A percentile compares a stretch with the other conserved stretches of the same genome.
These are phyloP conservation scores for Dendronephthya gigantea DNA, from an alignment of 64 coral and sea anemone species.

Conservation along the genomic window DNA sequence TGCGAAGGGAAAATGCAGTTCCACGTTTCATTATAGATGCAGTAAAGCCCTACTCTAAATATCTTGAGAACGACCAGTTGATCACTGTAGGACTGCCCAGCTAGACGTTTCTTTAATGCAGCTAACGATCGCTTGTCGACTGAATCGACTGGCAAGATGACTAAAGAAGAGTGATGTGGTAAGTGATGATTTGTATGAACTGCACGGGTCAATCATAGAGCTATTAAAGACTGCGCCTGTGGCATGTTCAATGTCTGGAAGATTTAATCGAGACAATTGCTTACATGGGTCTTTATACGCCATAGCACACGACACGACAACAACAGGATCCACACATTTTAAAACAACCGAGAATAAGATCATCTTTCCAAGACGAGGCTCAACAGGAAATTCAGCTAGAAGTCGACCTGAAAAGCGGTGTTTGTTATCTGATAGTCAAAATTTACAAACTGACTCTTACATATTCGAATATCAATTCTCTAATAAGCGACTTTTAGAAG, in stretches of 20 bases:
- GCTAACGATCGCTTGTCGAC: slow-evolving; percentile 55
- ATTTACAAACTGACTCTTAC: too few relatives aligned
- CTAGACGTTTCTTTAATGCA: slow-evolving; percentile 55
- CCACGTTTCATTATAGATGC: background rate
- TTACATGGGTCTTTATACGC: slow-evolving; percentile 95
- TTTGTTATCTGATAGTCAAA: background rate
- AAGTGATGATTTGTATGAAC: too few relatives aligned
- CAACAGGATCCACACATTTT: slow-evolving; percentile 85
- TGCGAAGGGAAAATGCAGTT: too few relatives aligned
- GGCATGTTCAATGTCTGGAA: background rate
- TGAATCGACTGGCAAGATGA: slow-evolving; percentile 72
- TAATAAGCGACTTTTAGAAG: too few relatives aligned
- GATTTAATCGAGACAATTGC: background rate
- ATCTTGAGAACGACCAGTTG: slow-evolving; percentile 81
- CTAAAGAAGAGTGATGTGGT: too few relatives aligned
- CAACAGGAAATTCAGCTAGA: slow-evolving; percentile 76
- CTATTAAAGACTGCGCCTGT: background rate
- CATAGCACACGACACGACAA: slow-evolving; percentile 71
- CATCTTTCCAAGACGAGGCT: slow-evolving; percentile 92
- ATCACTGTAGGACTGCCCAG: slow-evolving; percentile 68
- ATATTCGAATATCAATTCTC: too few relatives aligned
- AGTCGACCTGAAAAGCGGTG: slow-evolving; percentile 51
- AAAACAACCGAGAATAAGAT: slow-evolving; percentile 77
- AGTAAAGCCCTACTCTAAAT: slow-evolving; percentile 51
- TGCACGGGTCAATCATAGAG: too few relatives aligned